Percentiles rank a stretch among this genome's conserved stretches.
Evolutionary conservation across 2,888 invertebrate genomes (phyloP).

Genomic region (Philonicus albiceps): DNA sequence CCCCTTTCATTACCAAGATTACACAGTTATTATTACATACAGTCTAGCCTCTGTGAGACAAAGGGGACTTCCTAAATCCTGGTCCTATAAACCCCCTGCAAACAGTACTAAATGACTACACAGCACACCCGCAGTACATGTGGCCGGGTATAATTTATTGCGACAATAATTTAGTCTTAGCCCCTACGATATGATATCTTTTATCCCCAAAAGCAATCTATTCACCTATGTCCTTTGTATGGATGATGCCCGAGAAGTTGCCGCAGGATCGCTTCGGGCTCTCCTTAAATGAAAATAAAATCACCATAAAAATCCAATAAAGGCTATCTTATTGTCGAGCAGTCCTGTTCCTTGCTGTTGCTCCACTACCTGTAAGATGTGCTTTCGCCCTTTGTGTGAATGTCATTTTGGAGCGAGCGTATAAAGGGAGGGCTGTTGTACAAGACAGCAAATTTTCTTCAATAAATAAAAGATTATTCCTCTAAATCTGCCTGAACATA

Average conservation of each 20-base stretch:
- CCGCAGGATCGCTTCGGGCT: conserved; percentile 10
- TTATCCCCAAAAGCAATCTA: conserved; percentile 40
- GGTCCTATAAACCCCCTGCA: conserved; percentile 18
- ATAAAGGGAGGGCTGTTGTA: neutral
- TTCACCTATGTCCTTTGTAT: conserved; percentile 31
- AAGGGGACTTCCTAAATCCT: conserved; percentile 22
- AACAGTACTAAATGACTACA: conserved; percentile 22
- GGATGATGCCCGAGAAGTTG: neutral
- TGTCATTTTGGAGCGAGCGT: neutral
- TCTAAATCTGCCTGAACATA: neutral
- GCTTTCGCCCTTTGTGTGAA: neutral
- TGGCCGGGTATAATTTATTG: conserved; percentile 31
- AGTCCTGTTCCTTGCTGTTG: conserved; percentile 9
- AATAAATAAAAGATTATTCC: neutral
- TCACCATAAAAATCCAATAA: conserved; percentile 42
- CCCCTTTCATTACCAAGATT: conserved; percentile 20
- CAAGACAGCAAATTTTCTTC: neutral
- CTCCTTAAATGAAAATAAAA: conserved; percentile 41
- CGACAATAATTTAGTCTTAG: conserved; percentile 41
- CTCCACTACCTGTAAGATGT: conserved; percentile 6
- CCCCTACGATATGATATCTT: conserved; percentile 32
- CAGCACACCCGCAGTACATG: neutral
- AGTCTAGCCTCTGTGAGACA: neutral
- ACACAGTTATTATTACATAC: neutral
- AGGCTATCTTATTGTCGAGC: conserved; percentile 41